Conservation (phyloP, 2,888 invertebrate species). For the Erebia palarica region DNA sequence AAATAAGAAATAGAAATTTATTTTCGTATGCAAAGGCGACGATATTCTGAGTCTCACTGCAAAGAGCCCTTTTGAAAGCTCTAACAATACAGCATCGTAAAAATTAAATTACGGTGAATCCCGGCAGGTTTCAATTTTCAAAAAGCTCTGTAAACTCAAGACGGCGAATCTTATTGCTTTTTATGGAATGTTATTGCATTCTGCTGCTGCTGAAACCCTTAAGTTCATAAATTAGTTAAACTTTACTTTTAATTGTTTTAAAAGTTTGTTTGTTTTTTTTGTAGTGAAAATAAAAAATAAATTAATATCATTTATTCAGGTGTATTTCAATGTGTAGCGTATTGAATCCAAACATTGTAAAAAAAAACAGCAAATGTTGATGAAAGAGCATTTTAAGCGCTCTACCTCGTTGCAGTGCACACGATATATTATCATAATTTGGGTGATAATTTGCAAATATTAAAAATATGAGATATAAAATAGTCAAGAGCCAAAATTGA, state of each 20-base stretch:
- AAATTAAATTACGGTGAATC: conserved; percentile 75
- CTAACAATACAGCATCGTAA: conserved; percentile 70
- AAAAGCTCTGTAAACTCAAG: conserved; percentile 57
- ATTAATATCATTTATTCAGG: no score
- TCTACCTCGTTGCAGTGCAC: no score
- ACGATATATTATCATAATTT: no score
- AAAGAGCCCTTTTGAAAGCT: conserved; percentile 61
- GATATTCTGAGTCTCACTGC: conserved; percentile 53
- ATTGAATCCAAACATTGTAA: no score
- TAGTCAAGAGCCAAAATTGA: no score
- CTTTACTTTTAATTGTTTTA: conserved; percentile 7
- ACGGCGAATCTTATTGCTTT: conserved; percentile 55
- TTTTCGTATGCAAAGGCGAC: conserved; percentile 42
- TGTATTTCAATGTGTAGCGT: no score
- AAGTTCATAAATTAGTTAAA: conserved; percentile 14
- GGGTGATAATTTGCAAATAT: no score
- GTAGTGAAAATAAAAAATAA: no score
- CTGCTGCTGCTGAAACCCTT: conserved; percentile 37
- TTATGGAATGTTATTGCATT: conserved; percentile 61
- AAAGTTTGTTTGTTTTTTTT: no score
- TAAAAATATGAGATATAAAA: no score
- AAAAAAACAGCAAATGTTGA: no score
- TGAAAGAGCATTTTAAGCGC: no score
- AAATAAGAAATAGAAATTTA: conserved; percentile 36
- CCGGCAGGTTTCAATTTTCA: conserved; percentile 71